phyloP scores from a whole-genome alignment of 2,797 vertebrate species.

The Lepilemur ruficaudatus region DNA sequence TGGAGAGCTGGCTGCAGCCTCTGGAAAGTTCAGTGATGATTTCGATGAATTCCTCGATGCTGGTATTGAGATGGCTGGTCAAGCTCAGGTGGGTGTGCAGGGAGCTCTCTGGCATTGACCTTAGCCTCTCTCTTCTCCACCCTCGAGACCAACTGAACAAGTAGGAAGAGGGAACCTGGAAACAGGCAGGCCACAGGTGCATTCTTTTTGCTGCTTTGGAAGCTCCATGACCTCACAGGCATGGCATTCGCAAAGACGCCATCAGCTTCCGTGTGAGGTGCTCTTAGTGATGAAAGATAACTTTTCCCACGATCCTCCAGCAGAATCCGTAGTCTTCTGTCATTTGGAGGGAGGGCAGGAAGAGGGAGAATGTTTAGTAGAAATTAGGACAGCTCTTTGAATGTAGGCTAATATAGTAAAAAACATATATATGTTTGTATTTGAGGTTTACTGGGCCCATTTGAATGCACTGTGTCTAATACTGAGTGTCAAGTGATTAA shows the following conservation, averaged over 20 bases:
- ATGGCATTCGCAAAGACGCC: not conserved
- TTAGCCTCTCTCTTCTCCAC: not conserved
- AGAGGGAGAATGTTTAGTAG: not conserved
- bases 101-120: not conserved
- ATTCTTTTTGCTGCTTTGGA: not conserved
- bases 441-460: not conserved
- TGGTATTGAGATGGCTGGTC: slow-evolving; percentile 98
- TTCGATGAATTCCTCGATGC: slow-evolving; percentile 99
- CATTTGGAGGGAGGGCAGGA: not conserved
- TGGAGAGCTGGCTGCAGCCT: slow-evolving; percentile 94
- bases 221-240: slow-evolving; percentile 5
- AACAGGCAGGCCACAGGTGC: not conserved
- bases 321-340: not conserved
- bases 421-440: not conserved
- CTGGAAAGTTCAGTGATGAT: slow-evolving; percentile 98
- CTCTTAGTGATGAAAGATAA: not conserved
- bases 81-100: slow-evolving; percentile 91
- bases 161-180: not conserved
- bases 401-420: not conserved
- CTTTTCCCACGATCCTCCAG: not conserved
- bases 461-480: not conserved
- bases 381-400: not conserved
- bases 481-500: not conserved
- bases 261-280: not conserved
- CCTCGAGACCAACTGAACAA: not conserved